phyloP scores from a whole-genome alignment of 2,797 vertebrate species.

The Cheirogaleus major region DNA sequence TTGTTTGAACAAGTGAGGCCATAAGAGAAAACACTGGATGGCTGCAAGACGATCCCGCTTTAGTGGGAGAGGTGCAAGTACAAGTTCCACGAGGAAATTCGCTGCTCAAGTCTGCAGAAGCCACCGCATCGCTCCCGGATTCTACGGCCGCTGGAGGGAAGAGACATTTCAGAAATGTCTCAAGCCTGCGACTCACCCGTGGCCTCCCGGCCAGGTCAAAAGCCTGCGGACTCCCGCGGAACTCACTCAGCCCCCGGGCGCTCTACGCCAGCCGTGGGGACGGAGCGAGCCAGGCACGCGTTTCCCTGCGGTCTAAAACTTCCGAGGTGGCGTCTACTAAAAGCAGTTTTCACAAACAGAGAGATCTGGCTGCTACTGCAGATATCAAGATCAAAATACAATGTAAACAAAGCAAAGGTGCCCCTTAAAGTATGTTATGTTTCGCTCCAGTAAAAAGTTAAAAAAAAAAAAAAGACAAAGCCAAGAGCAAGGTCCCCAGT shows the following conservation, averaged over 20 bases:
- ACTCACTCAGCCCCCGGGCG: background rate
- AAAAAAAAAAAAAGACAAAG: background rate
- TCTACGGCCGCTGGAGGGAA: background rate
- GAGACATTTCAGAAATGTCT: background rate
- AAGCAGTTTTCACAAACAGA: background rate
- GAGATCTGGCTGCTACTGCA: background rate
- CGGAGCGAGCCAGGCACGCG: background rate
- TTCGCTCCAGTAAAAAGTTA: background rate
- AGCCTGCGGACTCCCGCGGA: background rate
- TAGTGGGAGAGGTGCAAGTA: background rate
- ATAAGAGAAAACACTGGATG: background rate
- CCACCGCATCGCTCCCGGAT: background rate
- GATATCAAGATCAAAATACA: background rate
- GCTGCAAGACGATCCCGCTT: background rate
- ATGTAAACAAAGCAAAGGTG: background rate
- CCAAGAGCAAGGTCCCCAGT: background rate
- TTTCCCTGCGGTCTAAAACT: background rate
- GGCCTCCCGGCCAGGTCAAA: background rate
- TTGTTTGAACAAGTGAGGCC: background rate
- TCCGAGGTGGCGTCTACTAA: background rate
- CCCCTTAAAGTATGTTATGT: background rate
- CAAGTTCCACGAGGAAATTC: background rate
- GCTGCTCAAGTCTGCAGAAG: background rate
- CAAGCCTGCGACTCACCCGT: background rate
- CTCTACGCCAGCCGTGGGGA: background rate